Conservation (phyloP, 2,888 invertebrate species). For the Orchesellides sinensis region DNA sequence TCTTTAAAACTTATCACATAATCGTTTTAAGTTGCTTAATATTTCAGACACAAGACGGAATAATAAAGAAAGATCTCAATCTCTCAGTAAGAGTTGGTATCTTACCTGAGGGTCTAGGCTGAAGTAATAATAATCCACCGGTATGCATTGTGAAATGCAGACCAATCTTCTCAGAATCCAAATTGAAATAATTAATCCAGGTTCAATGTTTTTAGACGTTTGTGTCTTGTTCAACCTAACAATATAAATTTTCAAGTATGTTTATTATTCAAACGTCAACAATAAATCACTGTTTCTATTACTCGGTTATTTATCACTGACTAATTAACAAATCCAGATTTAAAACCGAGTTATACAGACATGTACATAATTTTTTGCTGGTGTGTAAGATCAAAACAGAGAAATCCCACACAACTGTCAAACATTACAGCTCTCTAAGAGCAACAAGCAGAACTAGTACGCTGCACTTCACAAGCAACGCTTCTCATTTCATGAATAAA, state of each 20-base stretch:
- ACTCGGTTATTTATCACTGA: too few species aligned
- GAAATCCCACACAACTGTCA: too few species aligned
- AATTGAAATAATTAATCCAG: constrained; percentile 8
- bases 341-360: background rate
- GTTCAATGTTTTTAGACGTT: background rate
- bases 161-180: constrained; percentile 49
- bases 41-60: background rate
- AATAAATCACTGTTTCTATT: background rate
- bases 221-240: background rate
- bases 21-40: background rate
- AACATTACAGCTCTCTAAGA: too few species aligned
- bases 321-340: constrained; percentile 1
- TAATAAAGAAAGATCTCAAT: background rate
- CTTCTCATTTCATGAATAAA: background rate
- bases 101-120: constrained; percentile 73
- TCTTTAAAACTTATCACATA: background rate
- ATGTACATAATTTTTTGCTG: too few species aligned
- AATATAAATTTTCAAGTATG: background rate
- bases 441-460: background rate
- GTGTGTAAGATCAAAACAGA: too few species aligned
- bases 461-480: background rate
- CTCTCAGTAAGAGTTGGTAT: constrained; percentile 21
- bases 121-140: constrained; percentile 74
- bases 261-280: background rate
- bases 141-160: constrained; percentile 72